These are phyloP conservation scores for Teinopalpus imperialis DNA, from an alignment of 2,888 invertebrate genomes.

Conservation along the genomic window DNA sequence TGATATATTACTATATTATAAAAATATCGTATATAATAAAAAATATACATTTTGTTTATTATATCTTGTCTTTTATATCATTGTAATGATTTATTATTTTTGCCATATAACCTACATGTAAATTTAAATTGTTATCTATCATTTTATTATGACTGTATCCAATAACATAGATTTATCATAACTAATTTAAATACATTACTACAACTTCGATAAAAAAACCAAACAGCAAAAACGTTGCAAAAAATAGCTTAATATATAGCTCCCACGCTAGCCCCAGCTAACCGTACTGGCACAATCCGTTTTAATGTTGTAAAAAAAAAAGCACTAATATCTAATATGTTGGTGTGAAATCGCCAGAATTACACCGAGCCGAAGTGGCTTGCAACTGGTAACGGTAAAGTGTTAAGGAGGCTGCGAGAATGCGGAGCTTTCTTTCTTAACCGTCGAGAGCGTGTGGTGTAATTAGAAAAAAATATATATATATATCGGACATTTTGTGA, in stretches of 20 bases:
- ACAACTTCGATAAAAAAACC: no score
- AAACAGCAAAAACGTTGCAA: conserved; percentile 7
- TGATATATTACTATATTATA: no score
- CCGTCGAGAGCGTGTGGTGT: conserved; percentile 6
- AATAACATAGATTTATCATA: no score
- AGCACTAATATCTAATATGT: conserved; percentile 52
- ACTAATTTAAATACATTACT: no score
- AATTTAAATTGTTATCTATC: no score
- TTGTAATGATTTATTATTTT: no score
- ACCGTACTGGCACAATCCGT: conserved; percentile 33
- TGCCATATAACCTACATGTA: no score
- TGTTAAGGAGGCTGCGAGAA: conserved; percentile 40
- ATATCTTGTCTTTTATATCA: no score
- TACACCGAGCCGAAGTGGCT: conserved; percentile 35
- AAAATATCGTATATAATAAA: no score
- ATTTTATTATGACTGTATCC: no score
- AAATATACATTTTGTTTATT: no score
- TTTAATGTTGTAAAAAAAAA: conserved; percentile 34
- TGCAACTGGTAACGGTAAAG: conserved; percentile 65
- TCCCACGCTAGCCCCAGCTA: not conserved
- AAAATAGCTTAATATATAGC: conserved; percentile 16
- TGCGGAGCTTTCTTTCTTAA: conserved; percentile 17
- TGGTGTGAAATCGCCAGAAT: conserved; percentile 71
- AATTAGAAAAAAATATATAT: conserved; percentile 18
- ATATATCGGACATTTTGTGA: not conserved